Evolutionary conservation across 53 echinoderm and acorn worm species (phyloP).

Genomic region (Apostichopus leukothele): DNA sequence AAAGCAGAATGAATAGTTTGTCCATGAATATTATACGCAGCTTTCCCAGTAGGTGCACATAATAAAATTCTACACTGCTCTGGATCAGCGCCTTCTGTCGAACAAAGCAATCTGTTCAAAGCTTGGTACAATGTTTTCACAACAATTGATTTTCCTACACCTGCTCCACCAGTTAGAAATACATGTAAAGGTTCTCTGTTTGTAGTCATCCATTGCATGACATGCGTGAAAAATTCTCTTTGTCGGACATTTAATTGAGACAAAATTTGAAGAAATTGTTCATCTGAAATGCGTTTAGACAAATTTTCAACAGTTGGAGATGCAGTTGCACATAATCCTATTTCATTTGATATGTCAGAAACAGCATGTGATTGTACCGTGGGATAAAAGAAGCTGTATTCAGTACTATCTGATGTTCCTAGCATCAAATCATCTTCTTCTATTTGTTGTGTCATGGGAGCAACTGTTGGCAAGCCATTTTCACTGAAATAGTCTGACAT

Average conservation of each 20-base stretch:
- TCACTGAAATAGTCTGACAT: neutral
- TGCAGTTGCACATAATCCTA: neutral
- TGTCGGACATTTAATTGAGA: slow-evolving; percentile 27
- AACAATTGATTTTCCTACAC: slow-evolving; percentile 6
- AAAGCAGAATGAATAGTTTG: too few relatives aligned
- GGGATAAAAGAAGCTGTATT: too few relatives aligned
- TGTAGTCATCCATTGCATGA: slow-evolving; percentile 43
- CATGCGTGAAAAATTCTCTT: slow-evolving; percentile 40
- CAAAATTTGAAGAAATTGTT: neutral
- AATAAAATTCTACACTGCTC: too few relatives aligned
- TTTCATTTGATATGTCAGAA: neutral
- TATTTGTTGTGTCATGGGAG: neutral
- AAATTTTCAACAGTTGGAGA: neutral
- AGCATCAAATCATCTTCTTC: neutral
- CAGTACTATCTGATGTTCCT: too few relatives aligned
- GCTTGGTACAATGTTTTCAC: slow-evolving; percentile 43
- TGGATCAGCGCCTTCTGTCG: neutral
- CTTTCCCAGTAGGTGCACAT: too few relatives aligned
- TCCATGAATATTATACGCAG: too few relatives aligned
- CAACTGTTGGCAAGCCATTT: neutral
- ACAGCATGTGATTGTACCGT: neutral
- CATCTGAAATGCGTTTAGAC: neutral
- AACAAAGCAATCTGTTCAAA: neutral
- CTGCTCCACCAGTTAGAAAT: slow-evolving; percentile 41
- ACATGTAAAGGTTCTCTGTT: slow-evolving; percentile 44